phyloP scores from a whole-genome alignment of 2,797 vertebrate genomes.

The Coluber constrictor region DNA sequence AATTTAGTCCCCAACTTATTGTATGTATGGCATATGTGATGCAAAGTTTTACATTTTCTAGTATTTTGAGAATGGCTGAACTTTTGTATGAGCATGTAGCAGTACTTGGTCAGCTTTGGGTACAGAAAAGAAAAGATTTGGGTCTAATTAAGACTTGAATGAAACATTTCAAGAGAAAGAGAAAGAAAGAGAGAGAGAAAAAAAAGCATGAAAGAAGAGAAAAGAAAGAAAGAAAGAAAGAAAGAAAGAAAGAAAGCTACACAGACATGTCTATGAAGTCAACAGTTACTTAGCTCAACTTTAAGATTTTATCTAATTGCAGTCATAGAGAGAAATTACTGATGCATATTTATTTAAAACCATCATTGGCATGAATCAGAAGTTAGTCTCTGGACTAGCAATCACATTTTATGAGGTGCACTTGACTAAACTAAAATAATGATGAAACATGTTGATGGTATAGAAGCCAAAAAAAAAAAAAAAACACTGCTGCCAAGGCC shows the following conservation, averaged over 20 bases:
- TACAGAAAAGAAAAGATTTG: not conserved
- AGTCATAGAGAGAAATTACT: not conserved
- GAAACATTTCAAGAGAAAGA: not conserved
- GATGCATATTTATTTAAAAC: not conserved
- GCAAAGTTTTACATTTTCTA: not conserved
- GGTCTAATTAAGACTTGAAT: not conserved
- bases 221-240: not conserved
- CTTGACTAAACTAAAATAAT: not conserved
- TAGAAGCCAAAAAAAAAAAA: not conserved
- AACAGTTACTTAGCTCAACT: not conserved
- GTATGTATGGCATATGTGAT: not conserved
- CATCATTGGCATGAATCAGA: not conserved
- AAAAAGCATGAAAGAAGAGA: not conserved
- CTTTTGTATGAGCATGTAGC: not conserved
- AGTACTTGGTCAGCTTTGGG: not conserved
- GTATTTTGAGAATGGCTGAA: not conserved
- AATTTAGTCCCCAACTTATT: not conserved
- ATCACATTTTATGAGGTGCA: not conserved
- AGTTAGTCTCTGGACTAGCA: not conserved
- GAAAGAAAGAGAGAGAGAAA: not conserved
- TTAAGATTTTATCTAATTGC: not conserved
- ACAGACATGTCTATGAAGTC: not conserved
- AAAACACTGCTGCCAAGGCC: not conserved
- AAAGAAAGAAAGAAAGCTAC: not conserved
- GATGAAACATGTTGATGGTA: not conserved